Conservation (phyloP, 1,140 invertebrate species). For the Frieseomelitta varia region DNA sequence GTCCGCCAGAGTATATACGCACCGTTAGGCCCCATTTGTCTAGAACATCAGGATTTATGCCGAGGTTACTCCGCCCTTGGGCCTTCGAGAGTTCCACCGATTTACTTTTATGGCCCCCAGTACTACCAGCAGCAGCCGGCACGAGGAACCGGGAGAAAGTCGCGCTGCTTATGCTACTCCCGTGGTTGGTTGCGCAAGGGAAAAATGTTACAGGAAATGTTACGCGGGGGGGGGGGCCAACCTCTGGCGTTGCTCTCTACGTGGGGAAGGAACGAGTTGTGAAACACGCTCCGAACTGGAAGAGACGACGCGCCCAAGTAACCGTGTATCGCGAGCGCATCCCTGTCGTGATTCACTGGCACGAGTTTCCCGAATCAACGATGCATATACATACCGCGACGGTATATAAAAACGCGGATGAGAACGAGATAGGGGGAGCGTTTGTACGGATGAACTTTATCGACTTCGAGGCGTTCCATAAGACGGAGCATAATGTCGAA, state of each 20-base stretch:
- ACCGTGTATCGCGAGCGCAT: not conserved
- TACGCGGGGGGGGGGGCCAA: not conserved
- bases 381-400: not conserved
- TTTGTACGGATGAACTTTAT: not conserved
- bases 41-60: slow-evolving; percentile 65
- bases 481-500: not conserved
- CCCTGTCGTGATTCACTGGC: not conserved
- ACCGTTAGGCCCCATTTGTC: slow-evolving; percentile 67
- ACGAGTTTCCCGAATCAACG: not conserved
- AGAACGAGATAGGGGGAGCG: not conserved
- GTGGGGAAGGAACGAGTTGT: not conserved
- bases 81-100: slow-evolving; percentile 48
- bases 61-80: slow-evolving; percentile 51
- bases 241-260: not conserved
- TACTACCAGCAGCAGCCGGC: not conserved
- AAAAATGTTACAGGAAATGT: slow-evolving; percentile 39
- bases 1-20: slow-evolving; percentile 37
- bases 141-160: slow-evolving; percentile 30
- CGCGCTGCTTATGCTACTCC: not conserved
- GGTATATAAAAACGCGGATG: not conserved
- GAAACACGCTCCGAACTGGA: slow-evolving; percentile 1
- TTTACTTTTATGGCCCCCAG: slow-evolving; percentile 47
- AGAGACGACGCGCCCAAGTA: slow-evolving; percentile 7
- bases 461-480: not conserved
- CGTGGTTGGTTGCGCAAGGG: slow-evolving; percentile 32